Percentiles rank a stretch among this genome's conserved stretches.
Evolutionary conservation across 2,113 vertebrate genomes (phyloP).

Genomic region (Sorex fumeus): DNA sequence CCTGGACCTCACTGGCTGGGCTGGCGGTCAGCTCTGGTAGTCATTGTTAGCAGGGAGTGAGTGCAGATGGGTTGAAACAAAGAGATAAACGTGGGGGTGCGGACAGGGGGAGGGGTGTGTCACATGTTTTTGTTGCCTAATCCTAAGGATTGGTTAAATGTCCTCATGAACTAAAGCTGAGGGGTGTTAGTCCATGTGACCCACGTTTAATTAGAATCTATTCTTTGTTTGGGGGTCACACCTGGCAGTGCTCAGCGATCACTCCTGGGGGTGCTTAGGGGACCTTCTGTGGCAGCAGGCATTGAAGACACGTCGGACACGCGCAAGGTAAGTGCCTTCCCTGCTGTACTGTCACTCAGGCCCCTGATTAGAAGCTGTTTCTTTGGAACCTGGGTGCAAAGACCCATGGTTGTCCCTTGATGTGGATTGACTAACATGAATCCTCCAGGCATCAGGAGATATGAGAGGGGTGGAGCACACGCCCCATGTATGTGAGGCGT

Average conservation of each 20-base stretch:
- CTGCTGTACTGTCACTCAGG: too few relatives aligned
- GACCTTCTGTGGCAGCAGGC: too few relatives aligned
- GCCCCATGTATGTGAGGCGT: too few relatives aligned
- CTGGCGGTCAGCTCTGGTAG: not conserved
- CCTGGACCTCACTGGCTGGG: not conserved
- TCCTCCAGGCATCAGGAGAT: not conserved
- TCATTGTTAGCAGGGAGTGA: constrained; percentile 12
- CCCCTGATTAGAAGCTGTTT: not conserved
- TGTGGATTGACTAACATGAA: constrained; percentile 40
- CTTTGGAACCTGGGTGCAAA: constrained; percentile 5
- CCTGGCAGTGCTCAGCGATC: too few relatives aligned
- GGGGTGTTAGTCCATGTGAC: not conserved
- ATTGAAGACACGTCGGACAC: too few relatives aligned
- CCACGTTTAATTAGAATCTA: constrained; percentile 37
- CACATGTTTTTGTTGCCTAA: constrained; percentile 14
- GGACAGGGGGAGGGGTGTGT: not conserved
- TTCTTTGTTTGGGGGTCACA: not conserved
- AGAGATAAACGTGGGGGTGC: not conserved
- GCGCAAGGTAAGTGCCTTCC: too few relatives aligned
- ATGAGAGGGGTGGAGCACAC: too few relatives aligned
- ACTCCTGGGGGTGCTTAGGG: too few relatives aligned
- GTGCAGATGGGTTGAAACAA: constrained; percentile 8
- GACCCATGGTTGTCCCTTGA: not conserved
- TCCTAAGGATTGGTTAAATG: constrained; percentile 15
- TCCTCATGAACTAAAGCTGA: constrained; percentile 44